A percentile compares a stretch with the other conserved stretches of the same genome.
Conservation (phyloP, 2,888 invertebrate species). For the Eulithis prunata region DNA sequence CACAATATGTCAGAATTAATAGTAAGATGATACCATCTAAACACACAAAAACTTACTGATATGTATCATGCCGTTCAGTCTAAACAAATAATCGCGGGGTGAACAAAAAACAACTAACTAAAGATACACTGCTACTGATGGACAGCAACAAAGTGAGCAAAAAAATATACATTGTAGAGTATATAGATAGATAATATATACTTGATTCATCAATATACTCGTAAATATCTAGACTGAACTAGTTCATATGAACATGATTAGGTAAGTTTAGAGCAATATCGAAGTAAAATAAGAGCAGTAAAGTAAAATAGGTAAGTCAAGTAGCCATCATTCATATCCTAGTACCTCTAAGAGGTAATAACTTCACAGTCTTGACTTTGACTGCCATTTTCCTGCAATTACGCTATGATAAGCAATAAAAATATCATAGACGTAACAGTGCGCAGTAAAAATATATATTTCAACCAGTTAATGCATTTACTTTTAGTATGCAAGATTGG, state of each 20-base stretch:
- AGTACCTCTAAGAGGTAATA: neutral
- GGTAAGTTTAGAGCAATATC: neutral
- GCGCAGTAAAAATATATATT: conserved; percentile 2
- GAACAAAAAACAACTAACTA: conserved; percentile 53
- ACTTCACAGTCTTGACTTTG: conserved; percentile 1
- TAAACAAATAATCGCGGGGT: conserved; percentile 61
- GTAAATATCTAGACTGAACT: neutral
- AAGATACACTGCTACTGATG: conserved; percentile 47
- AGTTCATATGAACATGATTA: neutral
- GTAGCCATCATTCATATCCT: neutral
- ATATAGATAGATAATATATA: neutral
- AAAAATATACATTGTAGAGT: conserved; percentile 26
- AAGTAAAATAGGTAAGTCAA: neutral
- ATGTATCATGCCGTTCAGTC: conserved; percentile 54
- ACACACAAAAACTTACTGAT: conserved; percentile 55
- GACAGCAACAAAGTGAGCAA: conserved; percentile 34
- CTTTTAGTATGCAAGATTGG: conserved; percentile 21
- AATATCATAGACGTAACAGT: conserved; percentile 4
- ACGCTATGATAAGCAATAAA: conserved; percentile 3
- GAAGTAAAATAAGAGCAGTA: neutral
- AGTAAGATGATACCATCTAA: conserved; percentile 49
- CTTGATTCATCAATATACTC: conserved; percentile 18
- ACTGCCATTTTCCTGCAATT: conserved; percentile 10
- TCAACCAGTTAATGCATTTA: conserved; percentile 8
- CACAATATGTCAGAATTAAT: conserved; percentile 41